Base-by-base conservation (phyloP, 2,797 vertebrate genomes). In the Gymnoscopelus braueri region DNA sequence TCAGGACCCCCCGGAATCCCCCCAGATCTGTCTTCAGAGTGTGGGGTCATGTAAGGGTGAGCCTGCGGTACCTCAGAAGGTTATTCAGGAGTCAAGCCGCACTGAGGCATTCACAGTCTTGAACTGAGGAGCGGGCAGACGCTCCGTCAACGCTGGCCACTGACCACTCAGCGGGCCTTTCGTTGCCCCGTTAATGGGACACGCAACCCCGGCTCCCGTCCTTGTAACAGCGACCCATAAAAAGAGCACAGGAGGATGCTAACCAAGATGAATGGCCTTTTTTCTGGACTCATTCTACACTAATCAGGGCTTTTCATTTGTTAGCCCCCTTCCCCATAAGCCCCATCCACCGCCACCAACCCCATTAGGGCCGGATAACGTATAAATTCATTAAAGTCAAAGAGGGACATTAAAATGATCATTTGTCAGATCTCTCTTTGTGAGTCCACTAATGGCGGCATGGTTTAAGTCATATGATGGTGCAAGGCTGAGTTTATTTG, bases 341-440 rank as follows among this genome's bases (percentile, higher is more conserved):
- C 74, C 65, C 68, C 64, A 87, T 83, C 91, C 89, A 86, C 84
- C 75, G 69, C 86, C 71, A 65, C 87, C 78, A 86, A 79, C 83
- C 87, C 90, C 85, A 92, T 91, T 92, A 92, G 83, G 65, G 81
- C 83, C 82, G 89, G 85, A 93, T 93, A 89, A 92, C 90, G 83
- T 93, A 92, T 91, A 94, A 93, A 94, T 95, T 94, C 91, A 94
- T 94, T 94, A 92, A 94, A 94, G 93, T 94, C 93, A 94, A 90
- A 92, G 91, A 85, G 89, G 87, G 83, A 89, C 91, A 88, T 91
- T 92, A 92, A 93, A 93, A 89, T 75, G 83, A 85, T 79, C 88
- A 94, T 94, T 94, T 92, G 88, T 95, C 92, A 94, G 82, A 72
- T 80, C 72, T 73, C 80, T 72, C 92, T 94, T 94, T 94, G 94